These are phyloP conservation scores for Dryobates pubescens DNA, from an alignment of 2,797 vertebrate genomes.

Conservation along the genomic window DNA sequence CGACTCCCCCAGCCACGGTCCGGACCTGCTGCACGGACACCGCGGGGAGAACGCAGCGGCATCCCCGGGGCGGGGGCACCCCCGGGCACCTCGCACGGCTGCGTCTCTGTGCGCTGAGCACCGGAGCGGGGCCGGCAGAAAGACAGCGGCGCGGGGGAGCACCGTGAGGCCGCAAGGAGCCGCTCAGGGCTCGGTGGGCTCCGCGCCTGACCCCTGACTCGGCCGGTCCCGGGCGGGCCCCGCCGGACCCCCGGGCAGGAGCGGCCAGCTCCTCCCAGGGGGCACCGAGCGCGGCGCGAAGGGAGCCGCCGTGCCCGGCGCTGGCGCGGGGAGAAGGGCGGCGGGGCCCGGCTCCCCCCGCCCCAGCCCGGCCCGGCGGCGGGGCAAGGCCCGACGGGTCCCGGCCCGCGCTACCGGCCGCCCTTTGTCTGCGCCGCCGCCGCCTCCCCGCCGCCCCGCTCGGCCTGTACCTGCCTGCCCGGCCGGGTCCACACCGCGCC, in stretches of 20 bases:
- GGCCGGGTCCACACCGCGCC: not conserved
- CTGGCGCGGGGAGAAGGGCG: not conserved
- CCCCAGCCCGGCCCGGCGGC: not conserved
- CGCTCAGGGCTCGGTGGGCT: not conserved
- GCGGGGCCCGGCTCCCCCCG: not conserved
- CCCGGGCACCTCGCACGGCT: not conserved
- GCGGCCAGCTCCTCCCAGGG: not conserved
- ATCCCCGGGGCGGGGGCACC: not conserved
- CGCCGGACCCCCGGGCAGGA: not conserved
- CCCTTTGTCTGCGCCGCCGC: not conserved
- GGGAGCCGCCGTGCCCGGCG: not conserved
- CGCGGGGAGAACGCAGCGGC: too few species aligned
- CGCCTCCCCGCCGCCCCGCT: not conserved
- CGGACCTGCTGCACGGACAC: not conserved
- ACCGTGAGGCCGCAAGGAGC: not conserved
- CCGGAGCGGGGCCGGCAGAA: not conserved
- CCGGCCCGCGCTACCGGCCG: not conserved
- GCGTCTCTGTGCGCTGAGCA: not conserved
- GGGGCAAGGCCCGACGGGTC: not conserved
- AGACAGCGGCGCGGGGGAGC: not conserved
- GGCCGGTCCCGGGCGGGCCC: not conserved
- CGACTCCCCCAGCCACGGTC: not conserved
- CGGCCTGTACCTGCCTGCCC: not conserved
- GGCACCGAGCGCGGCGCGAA: not conserved
- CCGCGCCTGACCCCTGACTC: not conserved